phyloP scores from a whole-genome alignment of 1,140 invertebrate genomes.

The Ptiloglossa arizonensis region DNA sequence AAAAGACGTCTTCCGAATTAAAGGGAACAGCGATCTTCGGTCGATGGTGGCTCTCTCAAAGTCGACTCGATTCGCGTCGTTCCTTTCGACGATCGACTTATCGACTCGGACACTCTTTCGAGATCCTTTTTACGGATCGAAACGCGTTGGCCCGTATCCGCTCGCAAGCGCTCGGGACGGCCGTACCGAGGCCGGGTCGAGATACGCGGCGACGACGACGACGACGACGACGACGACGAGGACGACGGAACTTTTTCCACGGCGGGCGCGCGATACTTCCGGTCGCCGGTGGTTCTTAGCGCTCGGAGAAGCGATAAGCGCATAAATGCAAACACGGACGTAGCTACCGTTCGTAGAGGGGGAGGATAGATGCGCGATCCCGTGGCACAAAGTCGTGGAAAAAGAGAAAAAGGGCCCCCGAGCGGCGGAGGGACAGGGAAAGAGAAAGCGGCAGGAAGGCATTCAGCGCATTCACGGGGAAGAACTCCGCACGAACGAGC shows the following conservation, averaged over 20 bases:
- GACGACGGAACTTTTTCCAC: background rate
- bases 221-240: too few relatives aligned
- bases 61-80: too few relatives aligned
- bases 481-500: slow-evolving; percentile 75
- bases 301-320: slow-evolving; percentile 46
- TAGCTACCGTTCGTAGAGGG: slow-evolving; percentile 5
- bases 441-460: slow-evolving; percentile 59
- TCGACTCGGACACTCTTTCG: too few relatives aligned
- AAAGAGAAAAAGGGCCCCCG: slow-evolving; percentile 28
- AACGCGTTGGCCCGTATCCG: too few relatives aligned
- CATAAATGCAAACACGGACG: slow-evolving; percentile 44
- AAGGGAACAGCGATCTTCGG: too few relatives aligned
- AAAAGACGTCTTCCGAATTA: too few relatives aligned
- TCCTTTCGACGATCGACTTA: too few relatives aligned
- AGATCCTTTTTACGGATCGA: too few relatives aligned
- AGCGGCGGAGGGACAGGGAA: slow-evolving; percentile 6
- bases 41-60: too few relatives aligned
- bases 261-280: slow-evolving; percentile 23
- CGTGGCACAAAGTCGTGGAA: slow-evolving; percentile 49
- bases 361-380: slow-evolving; percentile 40
- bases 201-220: too few relatives aligned
- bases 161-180: too few relatives aligned
- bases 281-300: slow-evolving; percentile 30
- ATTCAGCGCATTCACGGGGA: slow-evolving; percentile 77
- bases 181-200: too few relatives aligned